A percentile compares a stretch with the other conserved stretches of the same genome.
These are phyloP conservation scores for Chironomus tepperi DNA, from an alignment of 1,140 invertebrate species.

Conservation along the genomic window DNA sequence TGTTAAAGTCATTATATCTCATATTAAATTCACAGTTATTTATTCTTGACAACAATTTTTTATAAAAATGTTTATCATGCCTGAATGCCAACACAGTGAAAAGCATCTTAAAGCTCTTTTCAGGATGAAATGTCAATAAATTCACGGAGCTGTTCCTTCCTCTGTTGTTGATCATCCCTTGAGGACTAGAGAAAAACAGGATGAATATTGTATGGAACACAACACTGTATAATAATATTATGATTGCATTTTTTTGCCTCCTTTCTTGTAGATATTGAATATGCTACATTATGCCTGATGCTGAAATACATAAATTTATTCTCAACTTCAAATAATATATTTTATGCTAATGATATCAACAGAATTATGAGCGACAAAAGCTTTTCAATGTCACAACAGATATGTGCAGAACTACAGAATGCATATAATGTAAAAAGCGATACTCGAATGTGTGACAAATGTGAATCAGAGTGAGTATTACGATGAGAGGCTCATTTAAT, in stretches of 20 bases:
- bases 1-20: no score
- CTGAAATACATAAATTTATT: not conserved
- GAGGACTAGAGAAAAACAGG: not conserved
- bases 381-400: no score
- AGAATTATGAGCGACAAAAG: not conserved
- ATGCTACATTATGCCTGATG: not conserved
- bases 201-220: not conserved
- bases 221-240: not conserved
- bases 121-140: not conserved
- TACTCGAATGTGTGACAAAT: not conserved
- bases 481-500: constrained; percentile 3
- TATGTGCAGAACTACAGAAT: no score
- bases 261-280: not conserved
- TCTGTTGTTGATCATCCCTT: constrained; percentile 1
- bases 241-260: not conserved
- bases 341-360: constrained; percentile 16
- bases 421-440: not conserved
- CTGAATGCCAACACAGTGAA: no score
- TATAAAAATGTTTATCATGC: no score
- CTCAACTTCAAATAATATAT: not conserved
- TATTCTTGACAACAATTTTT: no score
- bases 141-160: not conserved
- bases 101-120: no score
- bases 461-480: not conserved
- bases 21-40: no score